Evolutionary conservation across 2,113 vertebrate genomes (phyloP).

Genomic region (Vulpes lagopus): DNA sequence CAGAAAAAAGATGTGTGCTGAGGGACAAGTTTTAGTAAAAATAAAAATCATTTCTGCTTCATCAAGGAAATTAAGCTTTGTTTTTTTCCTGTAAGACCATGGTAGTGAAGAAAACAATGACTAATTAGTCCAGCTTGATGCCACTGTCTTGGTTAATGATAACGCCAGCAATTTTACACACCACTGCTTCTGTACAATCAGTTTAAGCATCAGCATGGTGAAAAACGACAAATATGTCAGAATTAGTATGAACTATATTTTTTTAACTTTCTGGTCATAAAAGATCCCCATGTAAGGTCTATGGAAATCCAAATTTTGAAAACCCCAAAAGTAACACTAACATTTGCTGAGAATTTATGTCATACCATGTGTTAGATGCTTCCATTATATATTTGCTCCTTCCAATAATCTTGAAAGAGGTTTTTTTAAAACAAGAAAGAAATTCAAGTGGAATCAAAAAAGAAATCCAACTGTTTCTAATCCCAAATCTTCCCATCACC

Average conservation of each 20-base stretch:
- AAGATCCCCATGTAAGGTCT: neutral
- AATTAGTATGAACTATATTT: slow-evolving; percentile 4
- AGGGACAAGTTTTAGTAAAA: neutral
- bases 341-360: neutral
- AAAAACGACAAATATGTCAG: neutral
- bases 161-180: neutral
- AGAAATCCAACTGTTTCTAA: slow-evolving; percentile 38
- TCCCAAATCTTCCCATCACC: slow-evolving; percentile 11
- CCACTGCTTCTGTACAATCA: neutral
- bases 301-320: neutral
- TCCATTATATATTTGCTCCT: neutral
- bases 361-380: neutral
- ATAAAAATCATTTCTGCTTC: neutral
- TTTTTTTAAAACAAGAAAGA: neutral
- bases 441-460: slow-evolving; percentile 22
- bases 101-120: neutral
- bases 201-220: neutral
- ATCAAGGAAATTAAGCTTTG: slow-evolving; percentile 46
- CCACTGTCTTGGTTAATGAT: slow-evolving; percentile 4
- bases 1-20: neutral
- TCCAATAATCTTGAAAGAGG: neutral
- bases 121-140: neutral
- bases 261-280: slow-evolving; percentile 42
- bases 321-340: neutral
- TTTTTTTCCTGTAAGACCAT: neutral